Evolutionary conservation across 2,113 vertebrate species (phyloP), one percentile per base, ranked within the genome.

Genomic region (Speoplatyrhinus poulsoni): DNA sequence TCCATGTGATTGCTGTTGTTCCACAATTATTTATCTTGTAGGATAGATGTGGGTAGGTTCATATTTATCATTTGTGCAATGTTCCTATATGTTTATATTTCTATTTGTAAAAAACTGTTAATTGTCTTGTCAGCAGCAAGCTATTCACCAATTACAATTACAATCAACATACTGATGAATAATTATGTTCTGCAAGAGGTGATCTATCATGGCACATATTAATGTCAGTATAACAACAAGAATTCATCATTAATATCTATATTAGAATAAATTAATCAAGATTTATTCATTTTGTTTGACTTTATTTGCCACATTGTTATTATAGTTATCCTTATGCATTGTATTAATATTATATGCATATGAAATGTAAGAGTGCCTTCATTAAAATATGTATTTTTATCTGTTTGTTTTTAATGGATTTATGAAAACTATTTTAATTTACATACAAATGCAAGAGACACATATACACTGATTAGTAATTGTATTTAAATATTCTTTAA

Each of bases 201-300:
- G 62, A 82, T 81, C 61, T 69, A 81, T 52, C 60, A 78, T 46
- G n/a, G 57, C 12, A 48, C 12, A 12, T 17, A 49, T 62, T 62
- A 59, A 50, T 67, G 66, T 75, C 36, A 11, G 49, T 52, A 26
- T 73, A 50, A 74, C 69, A 12, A 19, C 26, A 74, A 70, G 82
- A 74, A 69, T 16, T 54, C 82, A 75, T 65, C 17, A 72, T 85
- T 83, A 83, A 77, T 80, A 72, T 75, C 82, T 62, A 75, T 81
- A 76, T 36, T 6, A n/a, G 55, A 65, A 83, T 84, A 85, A 85
- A 81, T 85, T 64, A 32, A 70, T 84, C 61, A 78, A 32, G 79
- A 85, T 9, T 9, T 36, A 60, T 15, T 41, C 6, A 4, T 41
- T 8, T 60, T 60, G 8, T 32, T 12, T 32, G 12, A 56, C 65